Conservation (phyloP, 1,140 invertebrate species). For the Sycophila sp. region DNA sequence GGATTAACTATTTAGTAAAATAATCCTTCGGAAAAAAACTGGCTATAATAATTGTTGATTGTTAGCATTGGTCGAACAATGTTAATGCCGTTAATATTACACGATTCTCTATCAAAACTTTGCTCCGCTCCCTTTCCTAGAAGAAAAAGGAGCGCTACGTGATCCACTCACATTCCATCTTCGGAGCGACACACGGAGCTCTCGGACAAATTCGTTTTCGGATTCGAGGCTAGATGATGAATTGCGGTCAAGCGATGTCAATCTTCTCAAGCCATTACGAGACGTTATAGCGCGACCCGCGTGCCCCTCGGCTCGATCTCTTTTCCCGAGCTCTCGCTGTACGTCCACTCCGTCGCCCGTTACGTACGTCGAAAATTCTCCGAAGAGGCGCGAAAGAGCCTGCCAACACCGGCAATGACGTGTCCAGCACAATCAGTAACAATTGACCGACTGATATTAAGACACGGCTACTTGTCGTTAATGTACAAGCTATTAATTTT, state of each 20-base stretch:
- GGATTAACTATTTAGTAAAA: too few species aligned
- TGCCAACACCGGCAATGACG: background rate
- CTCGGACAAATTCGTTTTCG: slow-evolving; percentile 15
- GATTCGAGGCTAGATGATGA: slow-evolving; percentile 21
- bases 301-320: background rate
- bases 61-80: too few species aligned
- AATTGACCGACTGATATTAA: slow-evolving; percentile 1
- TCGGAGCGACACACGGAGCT: background rate
- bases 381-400: background rate
- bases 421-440: background rate
- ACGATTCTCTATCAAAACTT: too few species aligned
- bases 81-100: too few species aligned
- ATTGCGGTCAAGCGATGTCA: slow-evolving; percentile 18
- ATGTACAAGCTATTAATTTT: too few species aligned
- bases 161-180: background rate
- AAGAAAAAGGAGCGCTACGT: background rate
- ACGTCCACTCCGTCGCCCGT: background rate
- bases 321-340: background rate
- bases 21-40: too few species aligned
- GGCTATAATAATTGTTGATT: too few species aligned
- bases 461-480: background rate
- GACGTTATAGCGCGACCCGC: background rate
- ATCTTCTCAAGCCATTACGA: background rate
- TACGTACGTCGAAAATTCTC: background rate
- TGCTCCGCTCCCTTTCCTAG: background rate